Evolutionary conservation across 1,140 invertebrate genomes (phyloP), one percentile per base, ranked within the genome.

Genomic region (Oreohelix idahoensis): DNA sequence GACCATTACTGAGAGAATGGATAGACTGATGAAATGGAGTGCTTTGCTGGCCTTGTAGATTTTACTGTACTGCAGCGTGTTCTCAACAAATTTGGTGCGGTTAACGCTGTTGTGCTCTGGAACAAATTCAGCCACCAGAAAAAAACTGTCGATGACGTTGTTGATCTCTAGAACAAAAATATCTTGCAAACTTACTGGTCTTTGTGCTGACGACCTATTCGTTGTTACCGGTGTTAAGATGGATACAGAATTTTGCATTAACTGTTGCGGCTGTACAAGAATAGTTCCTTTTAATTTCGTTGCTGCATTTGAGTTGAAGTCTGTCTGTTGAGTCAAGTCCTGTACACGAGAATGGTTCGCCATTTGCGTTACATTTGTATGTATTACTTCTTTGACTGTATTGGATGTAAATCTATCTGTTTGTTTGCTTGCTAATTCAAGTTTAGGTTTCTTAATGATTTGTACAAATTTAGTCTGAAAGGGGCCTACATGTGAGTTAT

Each of bases 1-100:
- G 4, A 88, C 85, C 87, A 88, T 88, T 35, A 88, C 76, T 70
- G 84, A 86, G 0, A 88, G 83, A 45, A 88, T 86, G 32, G 77
- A 83, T 0, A 88, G 78, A 49, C 87, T 88, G 58, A 81, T 66
- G 77, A 85, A 81, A 70, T 88, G 87, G 32, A 88, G 78, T 8
- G 83, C 83, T 23, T 84, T 84, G 76, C 85, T 86, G 45, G 84
- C 78, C 76, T 85, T 80, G 84, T 86, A 85, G 32, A 88, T 76
- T 66, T 75, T 51, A 26, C 74, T 42, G 58, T 86, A 86, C 83
- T 85, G 83, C 49, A 66, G 71, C 26, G 83, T 66, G 81, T 83
- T 86, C 71, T 84, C 78, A 11, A 49, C n/a, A 49, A 82, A 75
- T 13, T 85, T 81, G n/a, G 80, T 86, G 29, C 73, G 53, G 66